phyloP scores from a whole-genome alignment of 2,113 vertebrate species.

The Planiliza haematocheilus region DNA sequence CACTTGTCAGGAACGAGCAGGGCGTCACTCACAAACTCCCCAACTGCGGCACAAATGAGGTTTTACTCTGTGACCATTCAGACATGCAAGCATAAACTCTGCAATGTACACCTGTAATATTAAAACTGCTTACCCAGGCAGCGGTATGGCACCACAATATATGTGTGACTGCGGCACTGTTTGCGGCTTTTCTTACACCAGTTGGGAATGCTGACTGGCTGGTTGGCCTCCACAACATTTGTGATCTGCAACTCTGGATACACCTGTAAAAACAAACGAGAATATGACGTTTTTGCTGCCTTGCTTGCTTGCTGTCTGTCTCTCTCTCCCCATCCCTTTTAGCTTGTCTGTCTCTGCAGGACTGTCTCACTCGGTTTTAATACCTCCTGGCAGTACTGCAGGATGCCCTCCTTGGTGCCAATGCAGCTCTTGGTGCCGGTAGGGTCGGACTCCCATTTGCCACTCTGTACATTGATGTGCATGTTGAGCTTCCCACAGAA shows the following conservation, averaged over 20 bases:
- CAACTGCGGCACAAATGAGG: conserved; percentile 84
- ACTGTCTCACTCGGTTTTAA: background rate
- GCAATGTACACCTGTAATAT: background rate
- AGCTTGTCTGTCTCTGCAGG: background rate
- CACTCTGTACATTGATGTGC: conserved; percentile 97
- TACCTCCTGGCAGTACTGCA: conserved; percentile 97
- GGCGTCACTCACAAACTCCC: conserved; percentile 97
- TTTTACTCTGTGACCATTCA: conserved; percentile 21
- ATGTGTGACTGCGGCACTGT: conserved; percentile 90
- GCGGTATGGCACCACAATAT: conserved; percentile 97
- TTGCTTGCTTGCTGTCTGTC: background rate
- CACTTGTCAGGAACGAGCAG: conserved; percentile 98
- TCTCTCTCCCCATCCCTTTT: background rate
- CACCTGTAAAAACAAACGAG: conserved; percentile 80
- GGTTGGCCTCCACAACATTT: conserved; percentile 98
- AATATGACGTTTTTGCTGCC: background rate
- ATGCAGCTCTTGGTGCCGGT: conserved; percentile 92
- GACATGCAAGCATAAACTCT: background rate
- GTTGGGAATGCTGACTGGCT: conserved; percentile 94
- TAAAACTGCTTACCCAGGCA: conserved; percentile 89
- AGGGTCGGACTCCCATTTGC: conserved; percentile 94
- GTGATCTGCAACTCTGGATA: conserved; percentile 97
- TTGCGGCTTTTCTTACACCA: conserved; percentile 95
- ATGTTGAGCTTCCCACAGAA: conserved; percentile 94
- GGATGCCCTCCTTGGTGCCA: conserved; percentile 93